Base-by-base conservation (phyloP, 2,888 invertebrate species). In the Lordiphosa fenestrarum region DNA sequence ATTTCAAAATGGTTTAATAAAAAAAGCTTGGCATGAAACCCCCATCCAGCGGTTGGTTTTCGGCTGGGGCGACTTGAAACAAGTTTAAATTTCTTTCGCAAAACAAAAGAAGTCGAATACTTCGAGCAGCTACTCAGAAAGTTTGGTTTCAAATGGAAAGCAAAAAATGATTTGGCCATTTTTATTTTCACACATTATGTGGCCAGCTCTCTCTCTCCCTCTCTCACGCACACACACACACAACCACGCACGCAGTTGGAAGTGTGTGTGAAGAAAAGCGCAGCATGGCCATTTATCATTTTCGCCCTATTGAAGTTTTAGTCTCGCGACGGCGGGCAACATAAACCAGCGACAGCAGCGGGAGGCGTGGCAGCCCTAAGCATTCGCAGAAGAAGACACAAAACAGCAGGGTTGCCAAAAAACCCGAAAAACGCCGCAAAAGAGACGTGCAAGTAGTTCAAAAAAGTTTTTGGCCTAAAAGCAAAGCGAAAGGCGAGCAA, bases 261-360 rank as follows among this genome's bases (percentile, higher is more conserved):
- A 35, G 42, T 42, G 51, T 44, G 56, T 54, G 19, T 53, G 63
- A 63, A 69, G 58, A 53, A 69, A 69, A 74, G 53, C 80, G 70
- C 80, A 72, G 72, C 75, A 62, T 53, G 69, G 84, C 77, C 73
- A 81, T 81, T 81, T 81, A 83, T 81, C 81, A 81, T 81, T 81
- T 81, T 81, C 69, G 70, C 85, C 81, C 73, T 80, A 81, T 85
- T 81, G 85, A 81, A 85, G 84, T 82, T 78, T 78, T 60, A 65
- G 78, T 69, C 67, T 60, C 78, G 78, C 82, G 80, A 66, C 81
- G 67, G 69, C 69, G 59, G 58, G 63, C 66, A 44, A 84, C 85
- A 75, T 74, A 82, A 74, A 82, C 72, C 72, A 82, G 70, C 69
- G 65, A 56, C 71, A 80, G 66, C 69, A 71, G 58, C 65, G 54